Conservation (phyloP, 1,140 invertebrate species). For the Brachionus plicatilis region DNA sequence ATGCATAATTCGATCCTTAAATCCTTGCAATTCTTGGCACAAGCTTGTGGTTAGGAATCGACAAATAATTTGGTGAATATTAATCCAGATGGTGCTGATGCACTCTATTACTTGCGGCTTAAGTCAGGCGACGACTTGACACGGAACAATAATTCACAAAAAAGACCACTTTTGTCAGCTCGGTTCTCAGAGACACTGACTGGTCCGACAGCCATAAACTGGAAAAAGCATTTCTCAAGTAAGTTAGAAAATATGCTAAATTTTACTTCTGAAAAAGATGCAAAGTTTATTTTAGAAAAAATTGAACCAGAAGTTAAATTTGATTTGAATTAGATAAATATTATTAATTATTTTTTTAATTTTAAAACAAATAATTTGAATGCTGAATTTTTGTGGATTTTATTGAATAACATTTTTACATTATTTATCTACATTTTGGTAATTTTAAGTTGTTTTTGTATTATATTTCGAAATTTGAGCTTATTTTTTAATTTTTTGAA, state of each 20-base stretch:
- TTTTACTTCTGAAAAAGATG: no score
- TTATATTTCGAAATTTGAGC: no score
- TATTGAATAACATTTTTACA: no score
- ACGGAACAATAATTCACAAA: background rate
- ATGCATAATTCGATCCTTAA: slow-evolving; percentile 41
- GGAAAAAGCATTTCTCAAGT: background rate
- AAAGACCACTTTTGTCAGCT: slow-evolving; percentile 24
- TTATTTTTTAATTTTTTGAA: no score
- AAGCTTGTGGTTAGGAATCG: background rate
- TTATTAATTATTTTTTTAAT: no score
- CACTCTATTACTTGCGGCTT: background rate
- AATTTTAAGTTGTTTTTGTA: no score
- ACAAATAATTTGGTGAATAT: background rate
- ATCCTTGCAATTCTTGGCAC: background rate
- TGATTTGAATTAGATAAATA: no score
- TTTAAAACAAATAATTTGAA: no score
- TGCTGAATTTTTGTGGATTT: no score
- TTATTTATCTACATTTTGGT: no score
- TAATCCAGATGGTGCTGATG: background rate
- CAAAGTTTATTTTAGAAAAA: background rate
- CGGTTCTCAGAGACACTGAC: background rate
- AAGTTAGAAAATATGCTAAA: background rate
- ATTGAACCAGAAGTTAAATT: no score
- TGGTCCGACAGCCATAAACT: slow-evolving; percentile 1
- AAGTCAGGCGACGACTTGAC: slow-evolving; percentile 32